phyloP scores from a whole-genome alignment of 2,797 vertebrate species.

The Bradypus variegatus region DNA sequence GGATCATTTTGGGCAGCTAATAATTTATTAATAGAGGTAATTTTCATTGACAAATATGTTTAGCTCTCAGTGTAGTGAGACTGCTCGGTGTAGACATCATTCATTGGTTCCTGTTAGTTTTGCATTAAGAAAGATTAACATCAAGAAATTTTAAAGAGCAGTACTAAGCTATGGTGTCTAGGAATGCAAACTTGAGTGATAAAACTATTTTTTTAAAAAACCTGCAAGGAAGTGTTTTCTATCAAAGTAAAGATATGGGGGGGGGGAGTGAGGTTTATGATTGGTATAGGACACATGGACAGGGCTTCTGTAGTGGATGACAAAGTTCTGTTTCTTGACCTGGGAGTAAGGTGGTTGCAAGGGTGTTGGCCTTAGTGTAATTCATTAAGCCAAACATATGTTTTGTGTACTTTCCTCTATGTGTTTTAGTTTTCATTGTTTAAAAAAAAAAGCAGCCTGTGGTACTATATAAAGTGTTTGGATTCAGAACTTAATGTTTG shows the following conservation, averaged over 20 bases:
- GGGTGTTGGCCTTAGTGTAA: neutral
- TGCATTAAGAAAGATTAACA: slow-evolving; percentile 3
- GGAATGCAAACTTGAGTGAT: slow-evolving; percentile 7
- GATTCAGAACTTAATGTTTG: slow-evolving; percentile 13
- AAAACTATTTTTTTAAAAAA: neutral
- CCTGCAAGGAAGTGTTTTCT: slow-evolving; percentile 25
- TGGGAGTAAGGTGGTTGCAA: neutral
- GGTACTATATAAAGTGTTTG: neutral
- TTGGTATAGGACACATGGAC: neutral
- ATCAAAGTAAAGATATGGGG: neutral
- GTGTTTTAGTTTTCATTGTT: slow-evolving; percentile 36
- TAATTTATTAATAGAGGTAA: slow-evolving; percentile 14
- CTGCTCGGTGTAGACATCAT: neutral
- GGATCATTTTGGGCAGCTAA: slow-evolving; percentile 15
- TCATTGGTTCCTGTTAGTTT: neutral
- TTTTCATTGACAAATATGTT: slow-evolving; percentile 15
- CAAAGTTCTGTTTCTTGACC: slow-evolving; percentile 7
- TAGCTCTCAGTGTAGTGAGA: slow-evolving; percentile 1
- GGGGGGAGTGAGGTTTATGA: neutral
- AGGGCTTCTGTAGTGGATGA: neutral
- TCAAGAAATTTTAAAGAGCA: neutral
- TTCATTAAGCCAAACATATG: neutral
- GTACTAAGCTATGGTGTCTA: neutral
- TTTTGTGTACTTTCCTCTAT: slow-evolving; percentile 20
- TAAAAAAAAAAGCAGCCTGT: neutral